phyloP scores from a whole-genome alignment of 2,113 vertebrate species.

The Myotis brandtii region DNA sequence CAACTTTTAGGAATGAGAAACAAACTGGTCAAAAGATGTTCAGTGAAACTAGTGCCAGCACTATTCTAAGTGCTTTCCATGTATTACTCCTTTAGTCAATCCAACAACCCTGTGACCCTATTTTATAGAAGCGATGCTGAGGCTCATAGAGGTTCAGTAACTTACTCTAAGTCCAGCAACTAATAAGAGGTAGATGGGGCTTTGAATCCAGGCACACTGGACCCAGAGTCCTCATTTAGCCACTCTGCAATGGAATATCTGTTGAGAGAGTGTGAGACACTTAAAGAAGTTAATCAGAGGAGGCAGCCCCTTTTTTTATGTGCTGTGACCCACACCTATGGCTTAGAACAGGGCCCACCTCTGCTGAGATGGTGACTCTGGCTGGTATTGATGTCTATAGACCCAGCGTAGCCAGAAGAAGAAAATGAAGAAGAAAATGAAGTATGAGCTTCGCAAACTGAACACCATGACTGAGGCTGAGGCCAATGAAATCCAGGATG shows the following conservation, averaged over 20 bases:
- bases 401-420: slow-evolving; percentile 86
- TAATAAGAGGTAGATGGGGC: background rate
- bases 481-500: slow-evolving; percentile 83
- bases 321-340: background rate
- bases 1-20: background rate
- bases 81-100: background rate
- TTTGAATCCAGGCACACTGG: background rate
- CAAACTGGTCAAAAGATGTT: background rate
- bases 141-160: background rate
- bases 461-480: slow-evolving; percentile 88
- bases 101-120: background rate
- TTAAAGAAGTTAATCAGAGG: background rate
- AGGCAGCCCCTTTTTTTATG: background rate
- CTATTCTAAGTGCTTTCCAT: background rate
- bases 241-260: background rate
- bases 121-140: background rate
- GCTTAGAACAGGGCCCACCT: background rate
- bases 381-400: slow-evolving; percentile 80
- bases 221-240: background rate
- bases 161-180: background rate
- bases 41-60: background rate
- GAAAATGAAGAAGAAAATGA: slow-evolving; percentile 89
- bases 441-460: slow-evolving; percentile 87
- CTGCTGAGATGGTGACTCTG: slow-evolving; percentile 33
- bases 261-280: background rate